Evolutionary conservation across 64 coral and sea anemone genomes (phyloP), one percentile per base, ranked within the genome.

Genomic region (Dendrophyllia cribrosa): DNA sequence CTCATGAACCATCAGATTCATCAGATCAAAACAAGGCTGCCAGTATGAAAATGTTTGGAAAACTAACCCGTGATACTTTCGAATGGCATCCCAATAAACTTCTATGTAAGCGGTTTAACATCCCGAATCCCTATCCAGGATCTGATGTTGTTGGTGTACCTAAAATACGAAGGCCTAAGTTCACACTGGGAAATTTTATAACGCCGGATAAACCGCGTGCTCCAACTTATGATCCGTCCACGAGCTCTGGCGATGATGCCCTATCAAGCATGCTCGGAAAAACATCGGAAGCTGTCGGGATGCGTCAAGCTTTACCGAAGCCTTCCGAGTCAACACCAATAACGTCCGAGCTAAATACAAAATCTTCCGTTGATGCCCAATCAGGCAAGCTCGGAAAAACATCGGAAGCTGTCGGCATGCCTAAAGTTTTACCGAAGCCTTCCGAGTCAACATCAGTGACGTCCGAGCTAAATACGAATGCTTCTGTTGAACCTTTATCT

Each of bases 31-130:
- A 45, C 17, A 88, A 90, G 58, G 97, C 97, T 48, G 97, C 97
- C 7, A 76, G 48, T 19, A 99, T 94, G 91, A 99, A 99, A 64
- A 96, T 99, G 94, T 99, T 99, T 83, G 97, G 97, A 23, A 91
- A 92, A 59, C 56, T 99, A 86, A 99, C 97, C 15, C 94, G 97
- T 24, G 91, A 94, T 50, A 91, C 47, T 19, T 99, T 99, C 19
- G 88, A 99, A 56, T 99, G 97, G 97, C 94, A 99, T 82, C 97
- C 97, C 43, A 94, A 90, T 19, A 99, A 88, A 43, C 51, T 96
- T 16, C 45, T 99, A 9, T 99, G 97, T 25, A 99, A 99, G 48
- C 66, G 97, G 24, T 96, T 99, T 68, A 99, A 99, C n/a, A 99
- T 99, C 71, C 97, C 97, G 4, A 88, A 99, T 13, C 97, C 94